A percentile compares a stretch with the other conserved stretches of the same genome.
Evolutionary conservation across 2,113 vertebrate genomes (phyloP).

Genomic region (Chaetodon auriga): DNA sequence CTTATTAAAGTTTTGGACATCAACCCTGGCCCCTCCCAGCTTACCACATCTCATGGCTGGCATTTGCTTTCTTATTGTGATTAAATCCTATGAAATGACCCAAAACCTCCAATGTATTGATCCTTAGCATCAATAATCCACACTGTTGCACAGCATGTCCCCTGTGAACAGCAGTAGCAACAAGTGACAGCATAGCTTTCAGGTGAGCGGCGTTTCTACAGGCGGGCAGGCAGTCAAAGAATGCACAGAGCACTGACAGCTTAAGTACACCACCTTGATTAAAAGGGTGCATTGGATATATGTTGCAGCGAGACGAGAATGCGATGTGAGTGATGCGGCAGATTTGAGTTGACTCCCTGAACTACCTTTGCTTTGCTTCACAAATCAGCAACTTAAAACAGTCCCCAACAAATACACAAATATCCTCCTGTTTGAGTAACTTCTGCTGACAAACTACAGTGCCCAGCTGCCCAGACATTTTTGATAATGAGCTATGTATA

Average conservation of each 20-base stretch:
- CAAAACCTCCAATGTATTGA: neutral
- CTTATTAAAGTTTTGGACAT: neutral
- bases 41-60: neutral
- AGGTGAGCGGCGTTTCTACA: no score
- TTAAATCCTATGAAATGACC: slow-evolving; percentile 9
- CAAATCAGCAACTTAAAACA: neutral
- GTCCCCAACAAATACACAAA: neutral
- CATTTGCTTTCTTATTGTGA: neutral
- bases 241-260: neutral
- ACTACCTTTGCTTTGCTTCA: neutral
- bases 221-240: no score
- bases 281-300: neutral
- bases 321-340: neutral
- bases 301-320: neutral
- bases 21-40: neutral
- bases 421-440: neutral
- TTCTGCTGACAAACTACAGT: neutral
- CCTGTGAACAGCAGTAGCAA: no score
- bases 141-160: neutral
- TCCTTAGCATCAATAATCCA: neutral
- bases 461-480: neutral
- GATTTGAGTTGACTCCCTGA: neutral
- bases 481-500: no score
- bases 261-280: neutral
- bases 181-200: no score